Evolutionary conservation across 2,113 vertebrate genomes (phyloP).

Genomic region (Carettochelys insculpta): DNA sequence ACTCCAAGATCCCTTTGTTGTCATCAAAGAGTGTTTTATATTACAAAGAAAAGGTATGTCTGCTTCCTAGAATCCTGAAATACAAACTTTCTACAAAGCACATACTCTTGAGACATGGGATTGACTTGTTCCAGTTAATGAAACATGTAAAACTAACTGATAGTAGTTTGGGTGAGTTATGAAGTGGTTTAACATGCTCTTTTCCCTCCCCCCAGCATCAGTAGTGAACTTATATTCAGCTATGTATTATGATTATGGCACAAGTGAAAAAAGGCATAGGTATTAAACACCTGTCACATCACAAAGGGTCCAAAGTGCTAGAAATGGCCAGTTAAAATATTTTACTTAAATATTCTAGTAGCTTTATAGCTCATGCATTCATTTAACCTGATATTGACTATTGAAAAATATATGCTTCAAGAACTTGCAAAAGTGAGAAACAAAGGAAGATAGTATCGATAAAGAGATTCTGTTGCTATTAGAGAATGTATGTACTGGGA

Average conservation of each 20-base stretch:
- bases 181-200: background rate
- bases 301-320: fast-evolving
- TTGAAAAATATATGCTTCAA: background rate
- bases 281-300: background rate
- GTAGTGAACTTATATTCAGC: background rate
- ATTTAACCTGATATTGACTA: background rate
- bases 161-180: background rate
- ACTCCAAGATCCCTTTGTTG: too few species aligned
- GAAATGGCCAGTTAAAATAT: background rate
- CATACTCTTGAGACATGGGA: fast-evolving
- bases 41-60: background rate
- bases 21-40: background rate
- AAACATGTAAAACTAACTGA: background rate
- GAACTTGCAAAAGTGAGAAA: background rate
- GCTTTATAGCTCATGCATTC: background rate
- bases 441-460: background rate
- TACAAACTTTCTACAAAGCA: background rate
- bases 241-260: background rate
- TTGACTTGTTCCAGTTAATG: background rate
- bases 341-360: background rate
- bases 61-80: background rate
- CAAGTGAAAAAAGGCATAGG: background rate
- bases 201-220: background rate
- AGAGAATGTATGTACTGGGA: background rate
- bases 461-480: background rate